Evolutionary conservation across 2,113 vertebrate genomes (phyloP).

Genomic region (Epinephelus cyanopodus): DNA sequence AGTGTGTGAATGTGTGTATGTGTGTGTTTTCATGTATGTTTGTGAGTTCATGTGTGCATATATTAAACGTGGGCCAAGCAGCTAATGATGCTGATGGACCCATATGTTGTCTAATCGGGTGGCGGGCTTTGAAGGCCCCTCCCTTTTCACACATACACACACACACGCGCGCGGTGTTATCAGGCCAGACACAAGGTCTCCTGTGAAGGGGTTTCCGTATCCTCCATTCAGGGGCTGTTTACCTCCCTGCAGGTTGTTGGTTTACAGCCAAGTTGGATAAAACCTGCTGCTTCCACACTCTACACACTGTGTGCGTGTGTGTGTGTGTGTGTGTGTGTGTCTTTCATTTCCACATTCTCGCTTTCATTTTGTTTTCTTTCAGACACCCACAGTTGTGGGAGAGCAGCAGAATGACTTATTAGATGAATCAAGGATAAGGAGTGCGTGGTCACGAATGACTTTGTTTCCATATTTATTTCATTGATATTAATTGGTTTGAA

Average conservation of each 20-base stretch:
- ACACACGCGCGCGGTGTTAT: slow-evolving; percentile 29
- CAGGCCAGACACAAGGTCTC: slow-evolving; percentile 44
- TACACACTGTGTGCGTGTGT: background rate
- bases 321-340: slow-evolving; percentile 4
- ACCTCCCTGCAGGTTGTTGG: slow-evolving; percentile 60
- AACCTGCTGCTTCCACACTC: slow-evolving; percentile 22
- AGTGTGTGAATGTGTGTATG: slow-evolving; percentile 14
- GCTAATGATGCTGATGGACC: slow-evolving; percentile 51
- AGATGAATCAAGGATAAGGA: slow-evolving; percentile 26
- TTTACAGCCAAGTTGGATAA: slow-evolving; percentile 51
- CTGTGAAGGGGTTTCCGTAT: slow-evolving; percentile 49
- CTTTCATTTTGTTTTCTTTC: slow-evolving; percentile 21
- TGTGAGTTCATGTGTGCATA: slow-evolving; percentile 8
- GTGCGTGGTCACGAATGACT: slow-evolving; percentile 14
- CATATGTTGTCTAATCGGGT: slow-evolving; percentile 52
- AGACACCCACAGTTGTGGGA: slow-evolving; percentile 22
- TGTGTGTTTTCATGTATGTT: slow-evolving; percentile 12
- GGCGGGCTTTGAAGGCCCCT: slow-evolving; percentile 8
- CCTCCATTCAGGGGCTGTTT: slow-evolving; percentile 54
- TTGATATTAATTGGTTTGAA: slow-evolving; percentile 49
- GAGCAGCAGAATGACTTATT: slow-evolving; percentile 6
- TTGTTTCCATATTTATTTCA: slow-evolving; percentile 51
- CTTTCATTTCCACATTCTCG: background rate
- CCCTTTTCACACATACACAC: slow-evolving; percentile 6
- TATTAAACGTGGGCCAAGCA: slow-evolving; percentile 41